Conservation (phyloP, 2,888 invertebrate genomes). For the Cybosia mesomella region DNA sequence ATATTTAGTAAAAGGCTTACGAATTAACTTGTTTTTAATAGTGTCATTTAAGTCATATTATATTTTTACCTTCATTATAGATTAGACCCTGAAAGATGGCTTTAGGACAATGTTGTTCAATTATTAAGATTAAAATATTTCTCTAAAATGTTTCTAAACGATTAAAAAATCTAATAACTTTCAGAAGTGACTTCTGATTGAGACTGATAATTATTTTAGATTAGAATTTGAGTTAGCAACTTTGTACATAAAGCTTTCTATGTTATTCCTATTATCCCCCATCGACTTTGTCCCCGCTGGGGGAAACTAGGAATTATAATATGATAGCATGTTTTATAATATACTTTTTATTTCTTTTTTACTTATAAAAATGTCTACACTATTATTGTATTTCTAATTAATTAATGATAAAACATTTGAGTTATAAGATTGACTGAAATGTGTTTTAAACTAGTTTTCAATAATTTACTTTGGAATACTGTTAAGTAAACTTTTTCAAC, state of each 20-base stretch:
- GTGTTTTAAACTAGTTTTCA: conserved; percentile 28
- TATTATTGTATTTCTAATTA: neutral
- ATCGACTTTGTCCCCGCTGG: too few species aligned
- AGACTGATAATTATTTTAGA: conserved; percentile 52
- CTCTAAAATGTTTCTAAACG: conserved; percentile 25
- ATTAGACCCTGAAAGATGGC: conserved; percentile 28
- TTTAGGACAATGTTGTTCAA: conserved; percentile 21
- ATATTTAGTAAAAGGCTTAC: too few species aligned
- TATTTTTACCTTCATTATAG: conserved; percentile 21
- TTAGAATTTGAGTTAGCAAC: conserved; percentile 36
- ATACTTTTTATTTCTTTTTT: neutral
- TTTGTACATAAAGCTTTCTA: conserved; percentile 39
- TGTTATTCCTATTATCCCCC: neutral
- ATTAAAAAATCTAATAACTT: conserved; percentile 42
- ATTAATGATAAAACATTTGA: neutral
- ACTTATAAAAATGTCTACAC: neutral
- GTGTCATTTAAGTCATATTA: conserved; percentile 40
- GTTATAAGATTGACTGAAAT: conserved; percentile 29
- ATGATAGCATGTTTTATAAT: conserved; percentile 2
- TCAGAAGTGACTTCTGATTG: conserved; percentile 48
- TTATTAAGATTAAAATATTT: conserved; percentile 20
- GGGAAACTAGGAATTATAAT: neutral
- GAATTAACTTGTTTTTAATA: neutral
- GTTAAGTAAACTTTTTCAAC: conserved; percentile 39
- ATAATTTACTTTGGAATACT: conserved; percentile 37